A percentile compares a stretch with the other conserved stretches of the same genome.
Evolutionary conservation across 2,113 vertebrate genomes (phyloP).

Genomic region (Anguilla japonica): DNA sequence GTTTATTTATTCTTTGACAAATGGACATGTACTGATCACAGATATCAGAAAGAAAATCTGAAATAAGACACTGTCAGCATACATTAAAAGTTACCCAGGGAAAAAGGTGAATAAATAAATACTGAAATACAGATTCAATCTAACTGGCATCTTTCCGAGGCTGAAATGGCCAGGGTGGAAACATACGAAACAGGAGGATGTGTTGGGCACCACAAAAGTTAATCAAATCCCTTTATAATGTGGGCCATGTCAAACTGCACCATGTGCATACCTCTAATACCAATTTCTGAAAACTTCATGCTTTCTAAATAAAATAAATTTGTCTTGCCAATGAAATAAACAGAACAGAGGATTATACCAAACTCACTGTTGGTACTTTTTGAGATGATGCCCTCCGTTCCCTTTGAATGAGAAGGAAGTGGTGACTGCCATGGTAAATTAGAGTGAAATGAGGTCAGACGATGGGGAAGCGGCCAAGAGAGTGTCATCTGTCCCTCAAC

Average conservation of each 20-base stretch:
- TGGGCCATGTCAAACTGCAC: too few species aligned
- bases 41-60: neutral
- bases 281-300: too few species aligned
- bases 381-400: too few species aligned
- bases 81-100: too few species aligned
- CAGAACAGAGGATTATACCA: neutral
- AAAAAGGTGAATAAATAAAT: neutral
- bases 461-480: neutral
- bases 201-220: too few species aligned
- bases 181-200: neutral
- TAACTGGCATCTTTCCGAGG: neutral
- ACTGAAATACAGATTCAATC: neutral
- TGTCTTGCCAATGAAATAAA: too few species aligned
- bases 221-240: too few species aligned
- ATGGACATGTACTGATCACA: neutral
- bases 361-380: neutral
- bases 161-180: neutral
- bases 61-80: too few species aligned
- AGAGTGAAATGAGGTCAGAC: neutral
- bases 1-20: too few species aligned
- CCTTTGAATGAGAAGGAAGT: neutral
- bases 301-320: too few species aligned
- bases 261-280: too few species aligned
- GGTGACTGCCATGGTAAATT: neutral
- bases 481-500: neutral